These are phyloP conservation scores for Liopterus haemorrhoidalis DNA, from an alignment of 2,888 invertebrate genomes.

Conservation along the genomic window DNA sequence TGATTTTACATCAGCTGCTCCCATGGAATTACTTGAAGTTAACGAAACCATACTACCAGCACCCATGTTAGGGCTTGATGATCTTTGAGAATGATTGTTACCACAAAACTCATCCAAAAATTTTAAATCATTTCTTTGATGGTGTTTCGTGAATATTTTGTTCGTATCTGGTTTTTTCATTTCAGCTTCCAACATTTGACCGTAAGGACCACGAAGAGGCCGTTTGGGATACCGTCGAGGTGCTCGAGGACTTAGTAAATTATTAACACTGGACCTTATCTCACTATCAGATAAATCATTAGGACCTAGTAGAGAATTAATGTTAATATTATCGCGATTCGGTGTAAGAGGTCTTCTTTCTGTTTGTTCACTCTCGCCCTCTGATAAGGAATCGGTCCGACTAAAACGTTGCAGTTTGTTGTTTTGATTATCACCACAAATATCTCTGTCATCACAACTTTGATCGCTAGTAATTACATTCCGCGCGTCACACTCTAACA, in stretches of 20 bases:
- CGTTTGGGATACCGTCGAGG: conserved; percentile 67
- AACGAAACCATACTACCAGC: conserved; percentile 35
- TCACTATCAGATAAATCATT: conserved; percentile 61
- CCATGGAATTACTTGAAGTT: conserved; percentile 36
- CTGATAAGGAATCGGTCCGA: conserved; percentile 64
- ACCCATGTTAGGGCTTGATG: conserved; percentile 32
- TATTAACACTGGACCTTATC: conserved; percentile 45
- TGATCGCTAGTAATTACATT: no score
- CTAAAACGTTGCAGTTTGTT: conserved; percentile 35
- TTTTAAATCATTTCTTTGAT: conserved; percentile 54
- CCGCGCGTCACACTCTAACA: no score
- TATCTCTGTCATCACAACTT: conserved; percentile 11
- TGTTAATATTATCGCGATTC: conserved; percentile 43
- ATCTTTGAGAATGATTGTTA: conserved; percentile 31
- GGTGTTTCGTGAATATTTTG: conserved; percentile 45
- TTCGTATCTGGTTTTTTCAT: conserved; percentile 63
- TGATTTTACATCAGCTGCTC: conserved; percentile 36
- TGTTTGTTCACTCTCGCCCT: conserved; percentile 60
- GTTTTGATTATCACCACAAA: conserved; percentile 29
- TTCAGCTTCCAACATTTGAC: conserved; percentile 74
- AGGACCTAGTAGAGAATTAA: conserved; percentile 48
- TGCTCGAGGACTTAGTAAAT: conserved; percentile 48
- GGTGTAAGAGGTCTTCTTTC: conserved; percentile 54
- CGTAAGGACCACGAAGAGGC: conserved; percentile 69
- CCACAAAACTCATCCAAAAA: conserved; percentile 51